phyloP scores from a whole-genome alignment of 2,113 vertebrate species.

The Rattus norvegicus region DNA sequence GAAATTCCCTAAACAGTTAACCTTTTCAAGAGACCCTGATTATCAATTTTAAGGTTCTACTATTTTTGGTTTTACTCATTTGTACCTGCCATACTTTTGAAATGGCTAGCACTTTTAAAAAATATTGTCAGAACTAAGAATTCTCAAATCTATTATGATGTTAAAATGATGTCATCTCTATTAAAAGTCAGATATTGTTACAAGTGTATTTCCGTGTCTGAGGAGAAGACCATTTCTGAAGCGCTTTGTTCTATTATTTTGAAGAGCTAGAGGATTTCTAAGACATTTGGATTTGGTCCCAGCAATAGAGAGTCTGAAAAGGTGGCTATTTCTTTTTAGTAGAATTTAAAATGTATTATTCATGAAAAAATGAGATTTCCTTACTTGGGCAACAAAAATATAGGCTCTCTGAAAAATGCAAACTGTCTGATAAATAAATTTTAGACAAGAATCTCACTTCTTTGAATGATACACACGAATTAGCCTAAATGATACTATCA shows the following conservation, averaged over 20 bases:
- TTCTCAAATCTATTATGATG: constrained; percentile 63
- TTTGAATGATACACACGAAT: neutral
- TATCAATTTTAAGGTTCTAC: neutral
- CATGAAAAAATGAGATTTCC: neutral
- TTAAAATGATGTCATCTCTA: constrained; percentile 49
- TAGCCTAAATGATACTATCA: neutral
- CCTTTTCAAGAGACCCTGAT: neutral
- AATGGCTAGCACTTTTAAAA: neutral
- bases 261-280: constrained; percentile 53
- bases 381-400: neutral
- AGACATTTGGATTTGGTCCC: neutral
- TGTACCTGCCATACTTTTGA: neutral
- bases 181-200: constrained; percentile 25
- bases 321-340: neutral
- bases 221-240: constrained; percentile 6
- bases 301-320: constrained; percentile 45
- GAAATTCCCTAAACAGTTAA: neutral
- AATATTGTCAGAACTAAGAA: constrained; percentile 59
- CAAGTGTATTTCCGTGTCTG: neutral
- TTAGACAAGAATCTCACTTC: neutral
- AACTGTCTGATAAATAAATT: neutral
- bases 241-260: constrained; percentile 31
- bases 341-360: neutral
- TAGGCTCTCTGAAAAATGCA: neutral
- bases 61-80: neutral